A percentile compares a stretch with the other conserved stretches of the same genome.
Evolutionary conservation across 2,113 vertebrate species (phyloP).

Genomic region (Peromyscus polionotus): DNA sequence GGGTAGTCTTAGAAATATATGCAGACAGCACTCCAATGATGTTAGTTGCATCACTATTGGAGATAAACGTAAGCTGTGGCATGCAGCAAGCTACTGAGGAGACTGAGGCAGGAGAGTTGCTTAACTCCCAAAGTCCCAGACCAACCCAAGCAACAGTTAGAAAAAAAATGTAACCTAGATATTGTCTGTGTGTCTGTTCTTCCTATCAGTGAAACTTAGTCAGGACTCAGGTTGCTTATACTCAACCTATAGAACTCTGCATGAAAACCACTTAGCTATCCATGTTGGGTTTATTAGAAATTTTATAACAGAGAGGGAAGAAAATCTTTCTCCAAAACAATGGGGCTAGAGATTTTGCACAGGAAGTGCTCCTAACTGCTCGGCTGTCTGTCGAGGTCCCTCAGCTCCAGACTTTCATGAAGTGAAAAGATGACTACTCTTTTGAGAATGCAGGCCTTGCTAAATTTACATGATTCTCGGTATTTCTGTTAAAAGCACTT

Average conservation of each 20-base stretch:
- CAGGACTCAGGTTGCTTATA: background rate
- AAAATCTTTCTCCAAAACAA: background rate
- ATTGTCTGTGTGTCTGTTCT: background rate
- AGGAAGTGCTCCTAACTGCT: background rate
- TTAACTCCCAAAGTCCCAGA: background rate
- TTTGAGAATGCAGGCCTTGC: background rate
- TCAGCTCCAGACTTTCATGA: background rate
- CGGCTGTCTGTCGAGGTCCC: background rate
- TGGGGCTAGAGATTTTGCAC: background rate
- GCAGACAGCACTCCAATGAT: background rate
- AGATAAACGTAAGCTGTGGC: background rate
- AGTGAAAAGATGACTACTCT: background rate
- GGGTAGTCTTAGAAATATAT: background rate
- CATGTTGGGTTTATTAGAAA: slow-evolving; percentile 2
- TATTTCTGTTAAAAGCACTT: background rate
- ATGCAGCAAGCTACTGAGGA: background rate
- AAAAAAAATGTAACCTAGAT: background rate
- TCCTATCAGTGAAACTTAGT: background rate
- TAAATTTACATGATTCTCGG: background rate
- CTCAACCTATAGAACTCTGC: background rate
- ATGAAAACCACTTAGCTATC: background rate
- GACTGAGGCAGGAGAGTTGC: background rate
- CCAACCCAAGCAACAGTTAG: background rate
- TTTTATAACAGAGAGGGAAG: background rate
- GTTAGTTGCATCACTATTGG: background rate